phyloP scores from a whole-genome alignment of 2,797 vertebrate genomes.

The Gymnothorax reevesii region DNA sequence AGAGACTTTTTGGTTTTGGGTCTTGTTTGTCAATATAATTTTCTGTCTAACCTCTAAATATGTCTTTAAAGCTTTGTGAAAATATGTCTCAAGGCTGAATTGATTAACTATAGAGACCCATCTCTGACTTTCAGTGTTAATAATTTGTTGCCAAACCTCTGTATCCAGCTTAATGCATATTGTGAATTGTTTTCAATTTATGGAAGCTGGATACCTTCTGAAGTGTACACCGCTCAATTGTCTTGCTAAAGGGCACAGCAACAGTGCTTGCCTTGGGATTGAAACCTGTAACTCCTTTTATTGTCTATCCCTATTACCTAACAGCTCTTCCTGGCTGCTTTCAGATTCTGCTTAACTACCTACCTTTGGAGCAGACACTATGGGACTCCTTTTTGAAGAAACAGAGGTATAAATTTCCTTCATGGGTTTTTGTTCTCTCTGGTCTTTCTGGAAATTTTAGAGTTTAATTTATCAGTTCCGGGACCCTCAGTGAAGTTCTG shows the following conservation, averaged over 20 bases:
- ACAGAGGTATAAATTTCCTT: conserved; percentile 78
- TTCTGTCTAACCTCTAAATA: neutral
- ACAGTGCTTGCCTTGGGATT: neutral
- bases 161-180: neutral
- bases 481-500: neutral
- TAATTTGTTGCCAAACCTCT: neutral
- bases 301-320: neutral
- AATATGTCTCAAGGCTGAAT: neutral
- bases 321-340: conserved; percentile 32
- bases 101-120: neutral
- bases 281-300: neutral
- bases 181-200: neutral
- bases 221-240: neutral
- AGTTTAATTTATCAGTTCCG: neutral
- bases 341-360: conserved; percentile 95
- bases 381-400: conserved; percentile 91
- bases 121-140: neutral
- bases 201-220: neutral
- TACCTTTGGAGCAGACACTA: conserved; percentile 84
- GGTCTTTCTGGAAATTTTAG: too few relatives aligned
- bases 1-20: neutral
- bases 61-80: neutral
- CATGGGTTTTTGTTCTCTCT: neutral
- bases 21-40: neutral
- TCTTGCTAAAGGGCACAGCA: neutral